Conservation (phyloP, 37 sponge, comb jelly and placozoan species). For the Axinella damicornis region DNA sequence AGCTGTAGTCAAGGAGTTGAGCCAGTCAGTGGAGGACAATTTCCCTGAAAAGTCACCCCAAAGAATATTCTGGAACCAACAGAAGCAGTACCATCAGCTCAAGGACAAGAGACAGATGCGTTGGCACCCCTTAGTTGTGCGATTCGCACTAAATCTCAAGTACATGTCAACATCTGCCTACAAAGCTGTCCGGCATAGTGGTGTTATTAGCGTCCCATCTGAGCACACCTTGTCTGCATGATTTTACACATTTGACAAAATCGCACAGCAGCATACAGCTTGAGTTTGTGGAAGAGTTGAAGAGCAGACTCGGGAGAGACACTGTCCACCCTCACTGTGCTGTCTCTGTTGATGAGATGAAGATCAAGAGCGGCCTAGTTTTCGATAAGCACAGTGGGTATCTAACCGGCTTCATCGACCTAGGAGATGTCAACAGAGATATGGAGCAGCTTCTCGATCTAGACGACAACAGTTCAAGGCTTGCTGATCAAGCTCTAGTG, state of each 20-base stretch:
- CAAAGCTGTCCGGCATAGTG: not conserved
- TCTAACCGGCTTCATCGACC: conserved; percentile 16
- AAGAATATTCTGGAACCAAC: conserved; percentile 31
- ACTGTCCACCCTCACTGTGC: not conserved
- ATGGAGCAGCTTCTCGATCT: too few relatives aligned
- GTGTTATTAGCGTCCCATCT: conserved; percentile 5
- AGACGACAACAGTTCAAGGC: not conserved
- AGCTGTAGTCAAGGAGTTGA: too few relatives aligned
- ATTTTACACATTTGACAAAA: conserved; percentile 25
- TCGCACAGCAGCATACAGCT: conserved; percentile 28
- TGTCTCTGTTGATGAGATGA: conserved; percentile 36
- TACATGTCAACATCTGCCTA: conserved; percentile 3
- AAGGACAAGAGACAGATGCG: conserved; percentile 27
- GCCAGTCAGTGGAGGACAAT: too few relatives aligned
- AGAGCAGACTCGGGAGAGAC: not conserved
- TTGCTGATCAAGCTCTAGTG: not conserved
- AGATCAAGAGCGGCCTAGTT: conserved; percentile 3
- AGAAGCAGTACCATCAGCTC: conserved; percentile 11
- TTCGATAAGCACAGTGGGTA: not conserved
- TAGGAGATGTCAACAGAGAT: conserved; percentile 11
- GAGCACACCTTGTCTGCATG: conserved; percentile 2
- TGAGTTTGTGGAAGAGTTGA: conserved; percentile 18
- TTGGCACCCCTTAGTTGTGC: not conserved
- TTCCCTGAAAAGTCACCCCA: not conserved
- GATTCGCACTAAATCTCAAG: conserved; percentile 3